Base-by-base conservation (phyloP, 2,797 vertebrate genomes). In the Esox lucius region DNA sequence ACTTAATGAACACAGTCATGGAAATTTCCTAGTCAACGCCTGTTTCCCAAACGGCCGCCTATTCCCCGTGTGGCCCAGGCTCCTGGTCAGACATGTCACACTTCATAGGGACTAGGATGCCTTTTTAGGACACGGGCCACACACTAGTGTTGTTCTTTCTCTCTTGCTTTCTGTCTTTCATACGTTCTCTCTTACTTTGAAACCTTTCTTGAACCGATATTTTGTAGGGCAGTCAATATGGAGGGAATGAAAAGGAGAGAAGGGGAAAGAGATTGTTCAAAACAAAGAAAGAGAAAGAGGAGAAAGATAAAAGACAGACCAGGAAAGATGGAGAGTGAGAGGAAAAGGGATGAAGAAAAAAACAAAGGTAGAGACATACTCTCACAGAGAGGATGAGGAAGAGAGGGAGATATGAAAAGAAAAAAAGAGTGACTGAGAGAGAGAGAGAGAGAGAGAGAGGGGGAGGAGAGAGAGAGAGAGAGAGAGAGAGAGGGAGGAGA, bases 1-100 rank as follows among this genome's bases (percentile, higher is more conserved):
- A 89, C 87, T 92, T 91, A 89, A 91, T 91, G 89, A 91, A 81
- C 83, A 66, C 80, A 84, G 88, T 92, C 91, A 93, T 91, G 92
- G 91, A 92, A 92, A 92, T 91, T 91, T 92, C 90, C 92, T 84
- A 89, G 87, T 83, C 88, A 86, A 80, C 7, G n/a, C 1, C 2
- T 59, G n/a, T 22, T 2, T 24, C n/a, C 56, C 9, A 59, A 59
- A 59, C 59, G 56, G n/a, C 7, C n/a, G 56, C 7, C 56, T 24
- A 24, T 11, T 59, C 56, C n/a, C 56, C 24, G 11, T 24, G 56
- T 22, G 9, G 9, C 9, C n/a, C 13, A 24, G n/a, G 9, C 56
- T 59, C 59, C n/a, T 59, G 56, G 56, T 59, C 56, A 59, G 22
- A 24, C 0, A 0, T n/a, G 8, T 15, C 11, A 11, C 19, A 9